These are phyloP conservation scores for Tragelaphus buxtoni DNA, from an alignment of 2,113 vertebrate genomes.

Conservation along the genomic window DNA sequence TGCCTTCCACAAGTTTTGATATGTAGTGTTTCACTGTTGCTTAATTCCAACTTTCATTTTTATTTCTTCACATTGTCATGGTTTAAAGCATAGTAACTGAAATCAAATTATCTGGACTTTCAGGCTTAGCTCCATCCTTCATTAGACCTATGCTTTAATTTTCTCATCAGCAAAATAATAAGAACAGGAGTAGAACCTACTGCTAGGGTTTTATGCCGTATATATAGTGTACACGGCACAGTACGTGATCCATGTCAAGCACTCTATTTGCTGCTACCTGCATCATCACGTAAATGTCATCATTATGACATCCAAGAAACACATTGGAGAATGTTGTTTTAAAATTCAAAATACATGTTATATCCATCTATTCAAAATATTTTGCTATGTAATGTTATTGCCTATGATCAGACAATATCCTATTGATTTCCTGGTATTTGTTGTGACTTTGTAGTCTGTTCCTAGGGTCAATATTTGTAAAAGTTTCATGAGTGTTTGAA, in stretches of 20 bases:
- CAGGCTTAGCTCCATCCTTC: not conserved
- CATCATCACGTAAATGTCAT: not conserved
- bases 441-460: not conserved
- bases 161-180: not conserved
- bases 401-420: not conserved
- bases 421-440: not conserved
- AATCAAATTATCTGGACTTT: not conserved
- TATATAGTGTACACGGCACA: too few relatives aligned
- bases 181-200: not conserved
- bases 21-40: not conserved
- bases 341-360: not conserved
- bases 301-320: not conserved
- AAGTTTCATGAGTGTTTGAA: not conserved
- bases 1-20: not conserved
- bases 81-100: not conserved
- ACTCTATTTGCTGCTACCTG: not conserved
- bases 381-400: not conserved
- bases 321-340: not conserved
- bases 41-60: not conserved
- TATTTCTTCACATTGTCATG: not conserved
- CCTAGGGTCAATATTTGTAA: not conserved
- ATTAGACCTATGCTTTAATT: not conserved
- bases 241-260: not conserved
- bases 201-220: not conserved
- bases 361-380: not conserved